A percentile compares a stretch with the other conserved stretches of the same genome.
Evolutionary conservation across 2,113 vertebrate species (phyloP).

Genomic region (Desmodus rotundus): DNA sequence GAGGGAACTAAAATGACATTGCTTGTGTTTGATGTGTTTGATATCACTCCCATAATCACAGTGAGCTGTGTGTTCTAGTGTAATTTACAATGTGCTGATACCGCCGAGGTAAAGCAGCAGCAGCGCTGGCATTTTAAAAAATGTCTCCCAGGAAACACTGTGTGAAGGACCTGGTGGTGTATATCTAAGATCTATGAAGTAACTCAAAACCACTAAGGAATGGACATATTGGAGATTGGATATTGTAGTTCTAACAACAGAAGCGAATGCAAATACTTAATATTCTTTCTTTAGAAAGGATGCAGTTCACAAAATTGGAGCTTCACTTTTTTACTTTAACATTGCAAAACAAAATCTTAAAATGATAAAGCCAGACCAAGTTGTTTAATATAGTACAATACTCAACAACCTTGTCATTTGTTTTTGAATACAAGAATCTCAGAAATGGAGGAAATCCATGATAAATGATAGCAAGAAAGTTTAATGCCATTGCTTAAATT

Average conservation of each 20-base stretch:
- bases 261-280: slow-evolving; percentile 53
- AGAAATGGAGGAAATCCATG: slow-evolving; percentile 73
- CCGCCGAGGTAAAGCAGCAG: slow-evolving; percentile 61
- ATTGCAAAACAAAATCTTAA: slow-evolving; percentile 65
- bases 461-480: slow-evolving; percentile 66
- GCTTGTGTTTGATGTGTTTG: slow-evolving; percentile 23
- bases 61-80: slow-evolving; percentile 65
- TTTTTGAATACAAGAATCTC: slow-evolving; percentile 69
- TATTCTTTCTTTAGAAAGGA: slow-evolving; percentile 54
- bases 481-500: slow-evolving; percentile 67
- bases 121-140: slow-evolving; percentile 32
- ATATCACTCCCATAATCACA: slow-evolving; percentile 68
- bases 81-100: slow-evolving; percentile 64
- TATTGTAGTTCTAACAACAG: slow-evolving; percentile 37
- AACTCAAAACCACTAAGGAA: slow-evolving; percentile 68
- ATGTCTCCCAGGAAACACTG: slow-evolving; percentile 55
- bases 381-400: slow-evolving; percentile 69
- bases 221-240: slow-evolving; percentile 37
- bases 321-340: slow-evolving; percentile 68
- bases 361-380: slow-evolving; percentile 71
- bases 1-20: slow-evolving; percentile 46
- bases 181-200: slow-evolving; percentile 46
- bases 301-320: slow-evolving; percentile 67
- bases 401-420: slow-evolving; percentile 69
- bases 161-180: slow-evolving; percentile 40